Percentiles rank a stretch among this genome's conserved stretches.
phyloP scores from a whole-genome alignment of 1,140 invertebrate species.

The Venustaconcha ellipsiformis region DNA sequence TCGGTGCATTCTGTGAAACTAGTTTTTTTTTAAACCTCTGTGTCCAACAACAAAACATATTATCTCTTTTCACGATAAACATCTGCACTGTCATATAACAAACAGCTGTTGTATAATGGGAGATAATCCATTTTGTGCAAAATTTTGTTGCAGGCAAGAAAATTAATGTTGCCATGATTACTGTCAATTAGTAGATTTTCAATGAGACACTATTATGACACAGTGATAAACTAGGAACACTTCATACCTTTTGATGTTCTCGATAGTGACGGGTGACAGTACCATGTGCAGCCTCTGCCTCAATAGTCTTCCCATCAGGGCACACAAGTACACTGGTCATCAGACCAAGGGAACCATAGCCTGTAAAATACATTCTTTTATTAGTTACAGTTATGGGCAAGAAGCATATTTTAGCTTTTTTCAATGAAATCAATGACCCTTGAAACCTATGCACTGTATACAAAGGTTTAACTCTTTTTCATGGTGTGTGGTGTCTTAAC shows the following conservation, averaged over 20 bases:
- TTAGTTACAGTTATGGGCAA: too few species aligned
- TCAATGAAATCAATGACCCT: background rate
- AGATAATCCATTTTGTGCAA: background rate
- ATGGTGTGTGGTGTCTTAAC: background rate
- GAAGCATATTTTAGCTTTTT: background rate
- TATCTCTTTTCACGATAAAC: too few species aligned
- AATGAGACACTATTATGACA: background rate
- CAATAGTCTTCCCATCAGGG: constrained; percentile 71
- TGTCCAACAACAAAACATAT: too few species aligned
- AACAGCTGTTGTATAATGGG: background rate
- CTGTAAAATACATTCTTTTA: constrained; percentile 32
- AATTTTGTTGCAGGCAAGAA: background rate
- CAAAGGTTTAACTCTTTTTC: background rate
- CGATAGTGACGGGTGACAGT: constrained; percentile 73
- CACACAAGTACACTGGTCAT: constrained; percentile 70
- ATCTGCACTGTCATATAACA: too few species aligned
- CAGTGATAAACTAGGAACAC: background rate
- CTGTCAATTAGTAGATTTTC: background rate
- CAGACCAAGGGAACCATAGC: constrained; percentile 69
- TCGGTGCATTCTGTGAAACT: too few species aligned
- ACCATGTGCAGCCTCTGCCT: constrained; percentile 70
- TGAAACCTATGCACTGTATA: background rate
- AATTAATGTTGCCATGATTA: background rate
- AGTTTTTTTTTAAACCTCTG: too few species aligned
- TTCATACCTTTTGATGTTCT: constrained; percentile 87